Percentiles rank a stretch among this genome's conserved stretches.
phyloP scores from a whole-genome alignment of 2,113 vertebrate species.

The Sapayoa aenigma region DNA sequence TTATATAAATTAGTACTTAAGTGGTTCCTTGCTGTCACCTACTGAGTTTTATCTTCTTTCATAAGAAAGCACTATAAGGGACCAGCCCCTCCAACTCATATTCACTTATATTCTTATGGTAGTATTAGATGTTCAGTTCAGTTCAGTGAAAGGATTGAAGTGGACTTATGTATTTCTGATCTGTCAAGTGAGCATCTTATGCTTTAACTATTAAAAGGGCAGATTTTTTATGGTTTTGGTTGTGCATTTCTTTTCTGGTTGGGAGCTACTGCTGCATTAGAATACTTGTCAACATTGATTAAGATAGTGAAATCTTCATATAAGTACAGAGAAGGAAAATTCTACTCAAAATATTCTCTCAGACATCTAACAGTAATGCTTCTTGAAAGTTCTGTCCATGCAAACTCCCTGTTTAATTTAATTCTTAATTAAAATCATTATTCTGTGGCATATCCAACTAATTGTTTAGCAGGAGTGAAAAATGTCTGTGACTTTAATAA shows the following conservation, averaged over 20 bases:
- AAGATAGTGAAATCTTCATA: not conserved
- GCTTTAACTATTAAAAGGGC: not conserved
- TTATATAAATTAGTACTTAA: not conserved
- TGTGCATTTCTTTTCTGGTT: not conserved
- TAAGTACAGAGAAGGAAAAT: not conserved
- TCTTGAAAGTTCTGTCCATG: not conserved
- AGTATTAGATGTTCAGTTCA: not conserved
- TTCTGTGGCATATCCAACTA: not conserved
- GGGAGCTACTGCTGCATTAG: not conserved
- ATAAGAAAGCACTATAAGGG: not conserved
- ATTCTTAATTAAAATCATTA: constrained; percentile 39
- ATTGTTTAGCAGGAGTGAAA: constrained; percentile 14
- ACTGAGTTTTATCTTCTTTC: not conserved
- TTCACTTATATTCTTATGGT: too few relatives aligned
- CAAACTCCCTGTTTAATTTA: not conserved
- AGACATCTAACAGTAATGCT: not conserved
- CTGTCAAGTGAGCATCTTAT: not conserved
- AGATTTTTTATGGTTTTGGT: not conserved
- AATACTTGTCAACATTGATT: not conserved
- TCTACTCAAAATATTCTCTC: not conserved
- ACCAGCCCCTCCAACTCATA: not conserved
- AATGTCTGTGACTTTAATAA: constrained; percentile 29
- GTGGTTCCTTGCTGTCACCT: not conserved
- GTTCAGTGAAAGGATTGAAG: not conserved
- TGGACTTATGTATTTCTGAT: not conserved